A percentile compares a stretch with the other conserved stretches of the same genome.
phyloP scores from a whole-genome alignment of 2,113 vertebrate species.

The Eulemur rufifrons region DNA sequence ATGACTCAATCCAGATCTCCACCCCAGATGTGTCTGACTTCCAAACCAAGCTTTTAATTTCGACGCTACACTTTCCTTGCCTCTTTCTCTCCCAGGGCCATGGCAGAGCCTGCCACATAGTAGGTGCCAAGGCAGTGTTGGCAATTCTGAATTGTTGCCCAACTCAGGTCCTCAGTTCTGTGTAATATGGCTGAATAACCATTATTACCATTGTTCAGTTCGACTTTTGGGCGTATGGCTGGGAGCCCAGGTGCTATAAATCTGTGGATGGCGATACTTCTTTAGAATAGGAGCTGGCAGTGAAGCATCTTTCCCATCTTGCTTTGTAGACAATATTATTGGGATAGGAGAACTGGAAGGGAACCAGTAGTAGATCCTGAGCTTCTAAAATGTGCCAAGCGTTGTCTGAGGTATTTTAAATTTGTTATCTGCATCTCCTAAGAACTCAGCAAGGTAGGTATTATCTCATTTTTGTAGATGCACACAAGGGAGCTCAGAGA shows the following conservation, averaged over 20 bases:
- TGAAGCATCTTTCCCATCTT: neutral
- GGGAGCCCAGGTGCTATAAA: neutral
- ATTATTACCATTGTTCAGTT: neutral
- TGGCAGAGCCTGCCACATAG: neutral
- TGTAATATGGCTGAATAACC: neutral
- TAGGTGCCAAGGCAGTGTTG: neutral
- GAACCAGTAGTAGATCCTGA: neutral
- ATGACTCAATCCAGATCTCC: neutral
- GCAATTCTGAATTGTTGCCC: neutral
- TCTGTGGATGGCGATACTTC: neutral
- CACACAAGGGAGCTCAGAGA: neutral
- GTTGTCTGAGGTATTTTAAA: neutral
- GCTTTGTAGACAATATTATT: neutral
- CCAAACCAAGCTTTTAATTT: neutral
- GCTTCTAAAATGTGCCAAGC: neutral
- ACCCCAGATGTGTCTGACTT: neutral
- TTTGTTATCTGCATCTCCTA: neutral
- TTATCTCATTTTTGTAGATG: neutral
- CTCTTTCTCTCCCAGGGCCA: neutral
- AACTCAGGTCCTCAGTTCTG: neutral
- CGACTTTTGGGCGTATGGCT: neutral
- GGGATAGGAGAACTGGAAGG: neutral
- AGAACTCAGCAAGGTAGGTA: neutral
- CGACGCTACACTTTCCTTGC: neutral
- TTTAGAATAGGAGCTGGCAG: neutral